Evolutionary conservation across 2,113 vertebrate species (phyloP).

Genomic region (Myxocyprinus asiaticus): DNA sequence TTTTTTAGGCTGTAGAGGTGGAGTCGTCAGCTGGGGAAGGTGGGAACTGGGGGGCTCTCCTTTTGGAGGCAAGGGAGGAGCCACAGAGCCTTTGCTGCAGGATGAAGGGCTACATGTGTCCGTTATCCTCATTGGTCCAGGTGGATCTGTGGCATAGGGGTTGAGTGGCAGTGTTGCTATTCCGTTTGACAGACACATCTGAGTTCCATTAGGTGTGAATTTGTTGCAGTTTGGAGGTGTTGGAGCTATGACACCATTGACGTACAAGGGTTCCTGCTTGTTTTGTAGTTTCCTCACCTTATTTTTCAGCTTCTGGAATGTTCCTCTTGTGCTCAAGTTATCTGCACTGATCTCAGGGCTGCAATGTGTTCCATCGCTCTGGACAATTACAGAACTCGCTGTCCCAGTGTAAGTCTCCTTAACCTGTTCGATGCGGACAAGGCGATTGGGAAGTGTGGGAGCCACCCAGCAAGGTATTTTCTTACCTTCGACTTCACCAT

Average conservation of each 20-base stretch:
- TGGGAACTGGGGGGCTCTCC: neutral
- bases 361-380: constrained; percentile 63
- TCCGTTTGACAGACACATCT: constrained; percentile 13
- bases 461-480: constrained; percentile 66
- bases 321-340: neutral
- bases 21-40: neutral
- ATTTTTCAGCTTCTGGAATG: constrained; percentile 43
- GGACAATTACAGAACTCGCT: constrained; percentile 57
- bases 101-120: neutral
- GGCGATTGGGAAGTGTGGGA: constrained; percentile 68
- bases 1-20: constrained; percentile 44
- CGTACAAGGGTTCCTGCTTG: neutral
- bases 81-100: constrained; percentile 3
- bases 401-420: constrained; percentile 83
- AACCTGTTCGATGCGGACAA: constrained; percentile 75
- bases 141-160: constrained; percentile 58
- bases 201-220: neutral
- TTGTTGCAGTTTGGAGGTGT: constrained; percentile 34
- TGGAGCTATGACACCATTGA: neutral
- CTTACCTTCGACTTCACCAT: constrained; percentile 40
- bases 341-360: neutral
- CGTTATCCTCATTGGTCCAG: neutral
- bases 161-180: constrained; percentile 59
- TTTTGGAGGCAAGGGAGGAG: constrained; percentile 13
- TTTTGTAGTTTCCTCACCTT: constrained; percentile 32